Evolutionary conservation across 1,140 invertebrate species (phyloP).

Genomic region (Riptortus pedestris): DNA sequence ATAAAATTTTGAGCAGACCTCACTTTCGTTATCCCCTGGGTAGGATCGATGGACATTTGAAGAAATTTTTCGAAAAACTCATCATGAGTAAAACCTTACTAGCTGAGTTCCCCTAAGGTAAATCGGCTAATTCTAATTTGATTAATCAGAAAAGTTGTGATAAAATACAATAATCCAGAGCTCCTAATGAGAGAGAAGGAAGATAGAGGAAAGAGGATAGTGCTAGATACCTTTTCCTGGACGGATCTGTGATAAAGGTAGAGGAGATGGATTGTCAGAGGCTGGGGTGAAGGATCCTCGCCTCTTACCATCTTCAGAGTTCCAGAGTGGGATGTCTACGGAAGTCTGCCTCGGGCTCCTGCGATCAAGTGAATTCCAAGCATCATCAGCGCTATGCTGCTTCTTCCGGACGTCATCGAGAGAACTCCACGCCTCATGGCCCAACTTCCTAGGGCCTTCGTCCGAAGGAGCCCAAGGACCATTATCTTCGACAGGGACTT

Average conservation of each 20-base stretch:
- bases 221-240: conserved; percentile 1
- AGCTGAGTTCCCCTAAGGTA: no score
- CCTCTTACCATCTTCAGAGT: conserved; percentile 3
- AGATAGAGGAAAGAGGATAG: no score
- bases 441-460: not conserved
- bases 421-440: not conserved
- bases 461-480: not conserved
- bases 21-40: no score
- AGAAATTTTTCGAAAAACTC: no score
- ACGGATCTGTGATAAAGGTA: not conserved
- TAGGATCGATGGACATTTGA: no score
- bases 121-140: no score
- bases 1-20: no score
- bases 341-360: conserved; percentile 1
- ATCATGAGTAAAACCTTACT: no score
- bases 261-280: conserved; percentile 1
- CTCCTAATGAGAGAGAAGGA: no score
- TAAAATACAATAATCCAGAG: no score
- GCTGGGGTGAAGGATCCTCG: not conserved
- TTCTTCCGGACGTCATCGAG: not conserved
- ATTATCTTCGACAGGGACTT: not conserved
- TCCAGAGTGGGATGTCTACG: not conserved
- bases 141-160: no score
- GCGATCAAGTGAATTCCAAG: not conserved
- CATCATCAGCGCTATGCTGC: not conserved